Conservation (phyloP, 2,888 invertebrate species). For the Amiota minor region DNA sequence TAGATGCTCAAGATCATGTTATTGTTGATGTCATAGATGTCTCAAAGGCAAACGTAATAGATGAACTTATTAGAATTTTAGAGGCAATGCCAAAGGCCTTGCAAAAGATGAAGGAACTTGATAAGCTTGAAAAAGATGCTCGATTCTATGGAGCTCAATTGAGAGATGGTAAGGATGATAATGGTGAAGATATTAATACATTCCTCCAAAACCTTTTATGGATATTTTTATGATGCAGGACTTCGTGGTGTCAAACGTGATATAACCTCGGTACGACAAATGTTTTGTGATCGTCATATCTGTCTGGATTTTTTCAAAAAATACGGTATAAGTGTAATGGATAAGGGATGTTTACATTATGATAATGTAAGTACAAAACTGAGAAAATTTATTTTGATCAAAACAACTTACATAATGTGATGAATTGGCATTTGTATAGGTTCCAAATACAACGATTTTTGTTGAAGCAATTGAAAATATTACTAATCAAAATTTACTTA, state of each 20-base stretch:
- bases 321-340: slow-evolving; percentile 81
- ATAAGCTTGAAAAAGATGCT: slow-evolving; percentile 78
- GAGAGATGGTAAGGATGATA: slow-evolving; percentile 77
- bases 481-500: background rate
- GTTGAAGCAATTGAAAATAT: background rate
- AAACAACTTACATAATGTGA: background rate
- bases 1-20: slow-evolving; percentile 76
- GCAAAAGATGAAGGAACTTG: slow-evolving; percentile 78
- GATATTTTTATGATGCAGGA: slow-evolving; percentile 75
- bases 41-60: slow-evolving; percentile 84
- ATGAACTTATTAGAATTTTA: slow-evolving; percentile 83
- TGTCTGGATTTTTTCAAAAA: slow-evolving; percentile 74
- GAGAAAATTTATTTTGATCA: background rate
- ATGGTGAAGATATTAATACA: slow-evolving; percentile 27
- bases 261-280: slow-evolving; percentile 77
- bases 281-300: slow-evolving; percentile 70
- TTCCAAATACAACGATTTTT: background rate
- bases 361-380: slow-evolving; percentile 78
- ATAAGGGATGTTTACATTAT: slow-evolving; percentile 84
- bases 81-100: slow-evolving; percentile 80
- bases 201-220: background rate
- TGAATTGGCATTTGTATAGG: background rate
- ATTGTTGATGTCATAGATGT: slow-evolving; percentile 82
- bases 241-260: slow-evolving; percentile 80
- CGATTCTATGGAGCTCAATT: slow-evolving; percentile 81